Evolutionary conservation across 2,113 vertebrate species (phyloP), one percentile per base, ranked within the genome.

Genomic region (Ailurus styani): DNA sequence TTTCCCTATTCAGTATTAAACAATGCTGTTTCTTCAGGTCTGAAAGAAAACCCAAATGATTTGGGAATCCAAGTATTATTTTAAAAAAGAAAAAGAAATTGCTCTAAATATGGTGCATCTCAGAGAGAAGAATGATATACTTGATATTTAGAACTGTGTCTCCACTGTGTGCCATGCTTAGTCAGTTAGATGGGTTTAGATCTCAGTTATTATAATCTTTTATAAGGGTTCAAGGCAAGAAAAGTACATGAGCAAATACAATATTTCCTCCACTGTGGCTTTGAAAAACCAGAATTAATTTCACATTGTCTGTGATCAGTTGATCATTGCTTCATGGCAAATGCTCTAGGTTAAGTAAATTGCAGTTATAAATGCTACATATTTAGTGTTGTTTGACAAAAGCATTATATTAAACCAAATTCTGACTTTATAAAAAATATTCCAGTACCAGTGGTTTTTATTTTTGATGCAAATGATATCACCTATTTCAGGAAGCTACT

Each of bases 401-500:
- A 95, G 54, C 50, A 55, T 82, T 92, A 72, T 34, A 91, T 95
- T 98, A 98, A 94, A 78, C 96, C 92, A 42, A 95, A 96, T 97
- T 98, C 95, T 77, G 78, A 95, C 72, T 97, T 97, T 94, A 95
- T 73, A 95, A 60, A 10, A 92, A 93, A 86, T 89, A 95, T 97
- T 90, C 52, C 75, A 95, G 73, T 96, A 86, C 77, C 90, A 97
- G 93, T 72, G 0, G 97, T 96, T 96, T 95, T 98, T 96, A 98
- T 87, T 97, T 97, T 90, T 95, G 70, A 98, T 97, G 87, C 91
- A 93, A 95, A 97, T 98, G 75, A 97, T 98, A 96, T 96, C 90
- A 96, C 84, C 96, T 96, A 47, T 95, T 98, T 98, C 90, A 98
- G 87, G 96, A 98, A 98, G 95, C 88, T 94, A 96, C 96, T 98